A percentile compares a stretch with the other conserved stretches of the same genome.
Evolutionary conservation across 2,113 vertebrate species (phyloP).

Genomic region (Oryzias melastigma): DNA sequence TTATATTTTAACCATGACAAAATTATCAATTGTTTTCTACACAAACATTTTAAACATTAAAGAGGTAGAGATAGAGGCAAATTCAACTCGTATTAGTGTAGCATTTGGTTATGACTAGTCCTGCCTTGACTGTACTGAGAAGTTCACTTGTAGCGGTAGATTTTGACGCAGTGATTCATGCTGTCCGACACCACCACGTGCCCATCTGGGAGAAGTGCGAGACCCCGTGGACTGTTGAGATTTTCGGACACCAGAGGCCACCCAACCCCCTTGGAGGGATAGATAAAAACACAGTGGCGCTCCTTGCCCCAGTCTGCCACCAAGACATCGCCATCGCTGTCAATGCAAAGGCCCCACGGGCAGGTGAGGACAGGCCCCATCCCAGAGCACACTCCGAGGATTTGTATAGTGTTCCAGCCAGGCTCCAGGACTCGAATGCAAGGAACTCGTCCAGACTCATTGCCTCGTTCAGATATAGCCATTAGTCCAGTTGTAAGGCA

Average conservation of each 20-base stretch:
- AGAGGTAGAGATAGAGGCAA: too few relatives aligned
- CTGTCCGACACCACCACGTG: constrained; percentile 80
- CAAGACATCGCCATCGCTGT: constrained; percentile 77
- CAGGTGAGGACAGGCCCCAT: constrained; percentile 75
- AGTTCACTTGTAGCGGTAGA: constrained; percentile 78
- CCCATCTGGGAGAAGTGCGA: constrained; percentile 74
- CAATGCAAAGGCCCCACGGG: constrained; percentile 82
- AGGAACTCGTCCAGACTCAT: constrained; percentile 72
- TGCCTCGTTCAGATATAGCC: constrained; percentile 79
- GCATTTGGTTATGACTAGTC: neutral
- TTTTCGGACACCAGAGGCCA: constrained; percentile 67
- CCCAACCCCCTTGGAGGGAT: constrained; percentile 69
- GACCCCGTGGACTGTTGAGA: constrained; percentile 77
- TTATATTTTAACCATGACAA: too few relatives aligned
- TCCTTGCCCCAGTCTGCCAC: constrained; percentile 80
- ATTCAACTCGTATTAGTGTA: too few relatives aligned
- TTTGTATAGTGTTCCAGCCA: constrained; percentile 75
- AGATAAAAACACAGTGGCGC: constrained; percentile 72
- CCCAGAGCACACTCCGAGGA: constrained; percentile 76
- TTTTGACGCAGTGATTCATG: constrained; percentile 83
- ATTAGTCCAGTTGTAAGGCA: constrained; percentile 74
- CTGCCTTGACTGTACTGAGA: neutral
- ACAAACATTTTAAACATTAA: too few relatives aligned
- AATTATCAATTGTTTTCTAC: too few relatives aligned
- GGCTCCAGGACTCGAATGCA: constrained; percentile 81